These are phyloP conservation scores for Tetranychus urticae DNA, from an alignment of 1,140 invertebrate genomes.

Conservation along the genomic window DNA sequence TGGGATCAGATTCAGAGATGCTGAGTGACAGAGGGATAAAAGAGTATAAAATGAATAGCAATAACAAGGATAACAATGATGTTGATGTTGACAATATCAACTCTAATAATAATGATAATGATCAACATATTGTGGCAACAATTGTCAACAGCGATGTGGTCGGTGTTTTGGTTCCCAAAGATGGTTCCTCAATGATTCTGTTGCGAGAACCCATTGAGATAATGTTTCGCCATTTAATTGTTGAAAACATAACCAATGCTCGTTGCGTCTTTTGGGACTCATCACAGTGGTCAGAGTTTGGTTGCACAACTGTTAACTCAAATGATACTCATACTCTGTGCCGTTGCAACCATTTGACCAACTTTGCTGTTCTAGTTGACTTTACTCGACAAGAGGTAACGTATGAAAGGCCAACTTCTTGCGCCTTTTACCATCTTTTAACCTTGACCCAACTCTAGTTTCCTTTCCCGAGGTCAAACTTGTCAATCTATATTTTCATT, in stretches of 20 bases:
- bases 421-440: no score
- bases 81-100: no score
- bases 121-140: background rate
- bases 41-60: no score
- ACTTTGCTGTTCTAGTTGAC: constrained; percentile 42
- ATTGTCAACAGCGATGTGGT: background rate
- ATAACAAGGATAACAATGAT: no score
- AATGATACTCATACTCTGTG: constrained; percentile 36
- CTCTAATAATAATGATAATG: background rate
- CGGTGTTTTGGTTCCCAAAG: background rate
- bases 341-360: constrained; percentile 25
- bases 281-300: constrained; percentile 17
- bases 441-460: no score
- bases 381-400: constrained; percentile 12
- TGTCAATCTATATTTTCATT: no score
- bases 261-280: constrained; percentile 76
- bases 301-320: constrained; percentile 51
- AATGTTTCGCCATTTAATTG: constrained; percentile 33
- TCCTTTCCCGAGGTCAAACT: no score
- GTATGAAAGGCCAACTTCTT: background rate
- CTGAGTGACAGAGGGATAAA: no score
- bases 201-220: background rate
- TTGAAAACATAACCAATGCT: constrained; percentile 68
- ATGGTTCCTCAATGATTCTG: no score
- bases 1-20: no score